Evolutionary conservation across 2,113 vertebrate genomes (phyloP).

Genomic region (Ictalurus furcatus): DNA sequence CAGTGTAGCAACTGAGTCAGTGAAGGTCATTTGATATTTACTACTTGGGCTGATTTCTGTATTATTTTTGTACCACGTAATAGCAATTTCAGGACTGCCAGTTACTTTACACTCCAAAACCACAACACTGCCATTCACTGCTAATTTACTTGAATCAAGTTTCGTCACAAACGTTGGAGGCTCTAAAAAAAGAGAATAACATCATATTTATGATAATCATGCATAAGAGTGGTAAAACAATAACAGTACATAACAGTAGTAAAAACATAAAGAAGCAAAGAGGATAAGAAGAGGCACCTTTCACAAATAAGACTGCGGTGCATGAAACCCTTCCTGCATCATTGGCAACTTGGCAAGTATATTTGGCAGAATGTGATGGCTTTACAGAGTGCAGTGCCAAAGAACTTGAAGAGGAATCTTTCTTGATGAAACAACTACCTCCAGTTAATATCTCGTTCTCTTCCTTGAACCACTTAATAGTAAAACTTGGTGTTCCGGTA

Average conservation of each 20-base stretch:
- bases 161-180: constrained; percentile 87
- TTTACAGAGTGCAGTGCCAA: constrained; percentile 90
- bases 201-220: constrained; percentile 34
- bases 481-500: constrained; percentile 87
- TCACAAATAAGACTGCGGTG: constrained; percentile 88
- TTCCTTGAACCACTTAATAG: constrained; percentile 89
- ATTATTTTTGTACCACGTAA: constrained; percentile 91
- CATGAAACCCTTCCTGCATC: constrained; percentile 86
- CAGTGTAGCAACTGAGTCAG: constrained; percentile 78
- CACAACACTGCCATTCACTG: constrained; percentile 78
- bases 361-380: constrained; percentile 83
- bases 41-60: constrained; percentile 80
- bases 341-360: constrained; percentile 90
- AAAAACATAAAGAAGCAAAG: constrained; percentile 47
- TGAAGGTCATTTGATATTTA: constrained; percentile 77
- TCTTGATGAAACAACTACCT: constrained; percentile 89
- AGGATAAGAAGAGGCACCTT: constrained; percentile 81
- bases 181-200: constrained; percentile 80
- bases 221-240: constrained; percentile 30
- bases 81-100: constrained; percentile 88
- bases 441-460: constrained; percentile 85
- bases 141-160: constrained; percentile 81
- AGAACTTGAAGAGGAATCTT: constrained; percentile 84
- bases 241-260: neutral
- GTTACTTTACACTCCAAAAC: constrained; percentile 85